Conservation (phyloP, 92 coral and sea anemone species). For the Actinostola sp. region DNA sequence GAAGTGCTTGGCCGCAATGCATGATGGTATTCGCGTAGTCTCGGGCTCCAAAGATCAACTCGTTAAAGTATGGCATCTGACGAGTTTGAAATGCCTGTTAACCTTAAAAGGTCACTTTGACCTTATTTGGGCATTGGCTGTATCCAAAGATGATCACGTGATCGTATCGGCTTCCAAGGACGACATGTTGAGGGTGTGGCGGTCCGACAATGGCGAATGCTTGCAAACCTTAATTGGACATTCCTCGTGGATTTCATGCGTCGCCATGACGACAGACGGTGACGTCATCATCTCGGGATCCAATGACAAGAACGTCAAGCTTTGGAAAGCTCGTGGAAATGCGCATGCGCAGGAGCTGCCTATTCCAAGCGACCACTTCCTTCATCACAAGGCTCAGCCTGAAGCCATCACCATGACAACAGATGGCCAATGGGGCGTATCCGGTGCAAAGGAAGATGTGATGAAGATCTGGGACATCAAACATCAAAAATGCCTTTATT, state of each 20-base stretch:
- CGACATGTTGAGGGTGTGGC: slow-evolving; percentile 86
- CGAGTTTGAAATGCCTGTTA: slow-evolving; percentile 59
- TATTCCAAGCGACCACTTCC: slow-evolving; percentile 68
- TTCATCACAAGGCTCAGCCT: slow-evolving; percentile 77
- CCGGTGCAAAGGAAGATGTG: slow-evolving; percentile 72
- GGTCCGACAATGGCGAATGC: slow-evolving; percentile 67
- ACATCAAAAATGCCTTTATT: slow-evolving; percentile 29
- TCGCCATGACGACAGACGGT: slow-evolving; percentile 73
- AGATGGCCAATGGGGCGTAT: slow-evolving; percentile 75
- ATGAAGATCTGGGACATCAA: slow-evolving; percentile 72
- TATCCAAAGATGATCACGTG: slow-evolving; percentile 67
- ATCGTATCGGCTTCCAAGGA: slow-evolving; percentile 84
- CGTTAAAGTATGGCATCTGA: slow-evolving; percentile 78
- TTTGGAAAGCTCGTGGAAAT: slow-evolving; percentile 74
- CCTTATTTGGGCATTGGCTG: slow-evolving; percentile 76
- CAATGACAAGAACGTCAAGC: slow-evolving; percentile 81
- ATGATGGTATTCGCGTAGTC: slow-evolving; percentile 78
- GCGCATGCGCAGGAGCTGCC: slow-evolving; percentile 42
- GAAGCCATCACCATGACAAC: slow-evolving; percentile 78
- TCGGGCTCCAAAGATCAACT: slow-evolving; percentile 78
- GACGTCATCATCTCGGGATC: slow-evolving; percentile 79
- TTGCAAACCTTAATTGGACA: slow-evolving; percentile 81
- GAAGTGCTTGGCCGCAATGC: slow-evolving; percentile 68
- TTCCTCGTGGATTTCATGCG: slow-evolving; percentile 85
- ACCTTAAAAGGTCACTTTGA: slow-evolving; percentile 78